Evolutionary conservation across 2,888 invertebrate species (phyloP), one percentile per base, ranked within the genome.

Genomic region (Hipparchia semele): DNA sequence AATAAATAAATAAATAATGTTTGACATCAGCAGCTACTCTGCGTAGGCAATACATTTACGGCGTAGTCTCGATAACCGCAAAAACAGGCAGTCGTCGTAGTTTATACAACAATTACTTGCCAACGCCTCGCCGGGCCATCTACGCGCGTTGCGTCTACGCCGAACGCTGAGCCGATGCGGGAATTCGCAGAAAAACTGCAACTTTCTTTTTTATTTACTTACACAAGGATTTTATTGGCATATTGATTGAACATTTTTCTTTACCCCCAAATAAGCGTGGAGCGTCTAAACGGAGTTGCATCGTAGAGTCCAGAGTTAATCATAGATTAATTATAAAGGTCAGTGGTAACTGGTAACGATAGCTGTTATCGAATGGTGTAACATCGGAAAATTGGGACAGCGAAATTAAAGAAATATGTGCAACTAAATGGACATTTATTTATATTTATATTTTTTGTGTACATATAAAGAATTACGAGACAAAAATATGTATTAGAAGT

Each of bases 51-150:
- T 45, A 67, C 67, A 67, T 67, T 56, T 77, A 76, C 73, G 75
- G 78, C 72, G 71, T 81, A 78, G 84, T 83, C 70, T 70, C 68
- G 65, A 74, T 75, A 78, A 76, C 70, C 68, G 72, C 80, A 83
- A 83, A 87, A 88, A 88, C 85, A 83, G 72, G 68, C 77, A 71
- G 77, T 75, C 80, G 75, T 80, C 81, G 51, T 83, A 82, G 83
- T 84, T 86, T 86, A 83, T 81, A 80, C 84, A 80, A 84, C 88
- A 89, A 90, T 90, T 88, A 90, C 88, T 88, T 86, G 86, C 85
- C 84, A 83, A 84, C 85, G 84, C 84, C 82, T 81, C 80, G 71
- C 81, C 65, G 61, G 60, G 70, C 76, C 77, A 75, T 74, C 75
- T 75, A 70, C 33, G 70, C 51, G 1, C 51, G 33, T 60, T 12